These are phyloP conservation scores for Rhagonycha lutea DNA, from an alignment of 2,888 invertebrate species.

Conservation along the genomic window DNA sequence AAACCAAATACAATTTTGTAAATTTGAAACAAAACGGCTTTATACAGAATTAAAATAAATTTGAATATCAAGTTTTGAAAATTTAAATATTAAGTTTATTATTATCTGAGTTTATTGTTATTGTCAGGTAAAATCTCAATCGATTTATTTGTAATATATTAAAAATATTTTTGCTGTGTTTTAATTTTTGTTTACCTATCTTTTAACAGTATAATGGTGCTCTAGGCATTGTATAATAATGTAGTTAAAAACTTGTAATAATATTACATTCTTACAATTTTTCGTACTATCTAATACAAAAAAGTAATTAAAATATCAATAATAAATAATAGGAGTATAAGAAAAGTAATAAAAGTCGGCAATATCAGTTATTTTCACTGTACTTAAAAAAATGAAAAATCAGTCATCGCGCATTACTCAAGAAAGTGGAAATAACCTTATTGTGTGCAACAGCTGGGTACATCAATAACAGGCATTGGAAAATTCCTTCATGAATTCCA, in stretches of 20 bases:
- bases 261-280: too few relatives aligned
- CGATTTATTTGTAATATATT: background rate
- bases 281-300: background rate
- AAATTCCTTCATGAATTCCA: constrained; percentile 16
- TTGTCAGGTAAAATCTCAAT: background rate
- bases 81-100: background rate
- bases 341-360: background rate
- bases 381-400: constrained; percentile 10
- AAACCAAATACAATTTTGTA: too few relatives aligned
- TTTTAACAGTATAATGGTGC: too few relatives aligned
- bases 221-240: too few relatives aligned
- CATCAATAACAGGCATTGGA: constrained; percentile 18
- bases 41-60: background rate
- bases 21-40: background rate
- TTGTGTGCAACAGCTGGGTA: constrained; percentile 21
- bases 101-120: background rate
- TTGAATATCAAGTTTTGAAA: background rate
- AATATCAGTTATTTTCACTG: background rate
- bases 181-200: too few relatives aligned
- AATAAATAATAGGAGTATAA: background rate
- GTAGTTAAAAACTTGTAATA: too few relatives aligned
- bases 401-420: constrained; percentile 18
- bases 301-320: background rate
- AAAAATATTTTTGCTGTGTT: too few relatives aligned
- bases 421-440: constrained; percentile 22